These are phyloP conservation scores for Epistrophe grossulariae DNA, from an alignment of 2,888 invertebrate species.

Conservation along the genomic window DNA sequence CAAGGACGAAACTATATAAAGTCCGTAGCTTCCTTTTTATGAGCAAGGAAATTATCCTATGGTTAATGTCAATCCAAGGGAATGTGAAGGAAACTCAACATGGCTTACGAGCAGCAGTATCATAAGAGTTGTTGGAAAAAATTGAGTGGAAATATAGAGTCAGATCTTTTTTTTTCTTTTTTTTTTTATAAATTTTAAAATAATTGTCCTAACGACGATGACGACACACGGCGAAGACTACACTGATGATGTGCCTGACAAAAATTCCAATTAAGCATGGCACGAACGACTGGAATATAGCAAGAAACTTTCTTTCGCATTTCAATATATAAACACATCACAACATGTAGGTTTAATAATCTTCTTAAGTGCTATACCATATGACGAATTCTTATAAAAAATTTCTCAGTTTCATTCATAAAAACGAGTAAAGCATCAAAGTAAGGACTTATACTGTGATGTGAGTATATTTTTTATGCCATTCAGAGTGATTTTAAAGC, in stretches of 20 bases:
- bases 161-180: constrained; percentile 4
- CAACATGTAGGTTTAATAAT: constrained; percentile 35
- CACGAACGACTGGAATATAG: not conserved
- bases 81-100: constrained; percentile 61
- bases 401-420: constrained; percentile 2
- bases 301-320: not conserved
- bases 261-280: constrained; percentile 64
- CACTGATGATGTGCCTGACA: constrained; percentile 63
- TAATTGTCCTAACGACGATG: constrained; percentile 24
- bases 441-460: not conserved
- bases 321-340: constrained; percentile 17
- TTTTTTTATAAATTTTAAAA: constrained; percentile 23
- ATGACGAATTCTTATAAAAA: constrained; percentile 36
- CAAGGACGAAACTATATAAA: constrained; percentile 31
- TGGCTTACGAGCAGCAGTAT: constrained; percentile 16
- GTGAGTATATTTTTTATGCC: constrained; percentile 1
- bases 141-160: not conserved
- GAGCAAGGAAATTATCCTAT: constrained; percentile 73
- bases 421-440: not conserved
- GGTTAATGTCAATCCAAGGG: constrained; percentile 71
- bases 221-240: constrained; percentile 4
- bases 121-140: not conserved
- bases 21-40: constrained; percentile 64
- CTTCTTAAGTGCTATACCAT: constrained; percentile 38
- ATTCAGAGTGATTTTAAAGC: constrained; percentile 26